phyloP scores from a whole-genome alignment of 2,797 vertebrate species.

The Sebastes minor region DNA sequence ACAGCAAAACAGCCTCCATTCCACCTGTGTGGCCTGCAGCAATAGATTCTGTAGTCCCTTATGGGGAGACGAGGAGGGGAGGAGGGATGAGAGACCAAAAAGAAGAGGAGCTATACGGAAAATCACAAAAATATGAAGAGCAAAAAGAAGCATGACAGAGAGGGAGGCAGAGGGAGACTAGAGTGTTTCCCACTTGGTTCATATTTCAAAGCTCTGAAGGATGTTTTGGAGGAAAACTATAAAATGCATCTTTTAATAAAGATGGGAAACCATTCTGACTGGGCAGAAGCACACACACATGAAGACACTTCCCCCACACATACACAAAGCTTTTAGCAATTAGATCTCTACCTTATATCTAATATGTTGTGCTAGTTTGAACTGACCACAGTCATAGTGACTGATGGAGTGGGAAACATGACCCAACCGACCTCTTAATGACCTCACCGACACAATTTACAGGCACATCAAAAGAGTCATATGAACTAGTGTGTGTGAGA shows the following conservation, averaged over 20 bases:
- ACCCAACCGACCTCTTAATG: conserved; percentile 6
- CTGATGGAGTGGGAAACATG: neutral
- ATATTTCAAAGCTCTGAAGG: conserved; percentile 57
- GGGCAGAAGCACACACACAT: neutral
- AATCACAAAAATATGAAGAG: conserved; percentile 35
- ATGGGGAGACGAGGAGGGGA: conserved; percentile 11
- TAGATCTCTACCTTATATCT: neutral
- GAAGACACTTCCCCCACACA: neutral
- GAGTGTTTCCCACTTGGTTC: conserved; percentile 40
- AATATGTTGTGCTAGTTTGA: neutral
- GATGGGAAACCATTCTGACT: conserved; percentile 19
- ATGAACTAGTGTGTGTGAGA: neutral
- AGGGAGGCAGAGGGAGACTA: conserved; percentile 14
- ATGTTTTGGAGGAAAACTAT: conserved; percentile 49
- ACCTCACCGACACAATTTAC: neutral
- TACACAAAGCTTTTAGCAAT: neutral
- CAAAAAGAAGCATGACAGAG: conserved; percentile 21
- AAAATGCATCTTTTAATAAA: conserved; percentile 50
- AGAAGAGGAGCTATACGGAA: conserved; percentile 3
- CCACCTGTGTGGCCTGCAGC: conserved; percentile 59
- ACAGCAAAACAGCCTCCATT: conserved; percentile 50
- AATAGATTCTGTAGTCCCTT: conserved; percentile 40
- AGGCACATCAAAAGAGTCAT: neutral
- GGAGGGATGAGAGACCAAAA: conserved; percentile 33
- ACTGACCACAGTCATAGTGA: neutral